Conservation (phyloP, 2,113 vertebrate genomes). For the Pseudopipra pipra region DNA sequence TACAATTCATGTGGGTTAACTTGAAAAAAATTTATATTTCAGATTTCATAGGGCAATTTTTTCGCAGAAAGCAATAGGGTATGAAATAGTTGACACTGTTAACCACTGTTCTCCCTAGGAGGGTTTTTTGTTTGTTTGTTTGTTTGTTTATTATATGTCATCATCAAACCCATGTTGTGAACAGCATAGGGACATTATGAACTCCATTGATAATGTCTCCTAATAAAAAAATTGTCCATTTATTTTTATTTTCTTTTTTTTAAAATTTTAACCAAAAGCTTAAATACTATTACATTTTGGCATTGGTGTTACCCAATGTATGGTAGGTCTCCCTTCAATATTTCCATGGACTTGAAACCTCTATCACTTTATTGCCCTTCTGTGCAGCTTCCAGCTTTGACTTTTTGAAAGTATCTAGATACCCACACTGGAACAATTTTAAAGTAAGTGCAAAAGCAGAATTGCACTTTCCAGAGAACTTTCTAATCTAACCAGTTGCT, state of each 20-base stretch:
- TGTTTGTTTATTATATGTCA: neutral
- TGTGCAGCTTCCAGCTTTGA: neutral
- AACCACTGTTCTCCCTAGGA: neutral
- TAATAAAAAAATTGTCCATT: neutral
- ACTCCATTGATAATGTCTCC: neutral
- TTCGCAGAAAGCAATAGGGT: neutral
- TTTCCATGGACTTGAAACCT: neutral
- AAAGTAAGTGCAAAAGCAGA: neutral
- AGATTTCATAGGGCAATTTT: neutral
- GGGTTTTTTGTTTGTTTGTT: neutral
- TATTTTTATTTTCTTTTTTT: neutral
- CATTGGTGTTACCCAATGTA: neutral
- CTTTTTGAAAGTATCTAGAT: neutral
- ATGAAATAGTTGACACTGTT: neutral
- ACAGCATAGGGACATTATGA: neutral
- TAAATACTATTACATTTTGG: neutral
- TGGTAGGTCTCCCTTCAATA: neutral
- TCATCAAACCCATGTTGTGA: neutral
- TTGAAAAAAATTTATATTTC: neutral
- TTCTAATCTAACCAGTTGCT: neutral
- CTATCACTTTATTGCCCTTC: neutral
- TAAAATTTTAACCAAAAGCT: neutral
- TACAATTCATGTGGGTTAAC: neutral
- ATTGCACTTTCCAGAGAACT: neutral
- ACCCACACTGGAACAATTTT: neutral